Base-by-base conservation (phyloP, 2,797 vertebrate species). In the Danio tinwini region DNA sequence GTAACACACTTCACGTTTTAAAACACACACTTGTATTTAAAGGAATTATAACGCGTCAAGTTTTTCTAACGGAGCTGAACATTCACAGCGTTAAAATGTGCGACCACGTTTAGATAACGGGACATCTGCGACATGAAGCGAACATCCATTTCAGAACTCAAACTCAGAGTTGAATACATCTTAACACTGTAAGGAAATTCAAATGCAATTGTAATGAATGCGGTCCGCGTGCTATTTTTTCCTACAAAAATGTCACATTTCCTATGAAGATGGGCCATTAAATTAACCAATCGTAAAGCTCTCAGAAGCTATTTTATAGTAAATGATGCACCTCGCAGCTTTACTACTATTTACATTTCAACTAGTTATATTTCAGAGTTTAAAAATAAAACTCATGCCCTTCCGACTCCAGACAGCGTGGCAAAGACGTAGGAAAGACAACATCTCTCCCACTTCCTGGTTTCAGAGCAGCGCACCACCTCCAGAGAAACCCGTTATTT, bases 401-500 rank as follows among this genome's bases (percentile, higher is more conserved):
- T 94, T 93, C 88, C 93, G 85, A 92, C 90, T 89, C 91, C 42
- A 93, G 95, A 94, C 94, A 94, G 96, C 96, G 95, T 96, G 96
- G 95, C 95, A 95, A 93, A 94, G 92, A 93, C 90, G 93, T 85
- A 87, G 88, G 85, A 91, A 87, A 93, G 93, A 95, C 93, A 94
- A 94, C 95, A 94, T 90, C 91, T 84, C 86, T 52, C 72, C 81
- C 94, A 94, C 96, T 98, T 98, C 96, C 97, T 97, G 96, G 95
- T 97, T 97, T 91, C 91, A 84, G 90, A 91, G 87, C 83, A 84
- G 87, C 85, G 85, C 83, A 77, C 80, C 84, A 84, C 85, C 81
- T 85, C 84, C 77, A 76, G 58, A 82, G 53, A 71, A 84, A 65
- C 85, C 89, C 90, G 88, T 91, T 92, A 91, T 89, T 80, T 78